Percentiles rank a stretch among this genome's conserved stretches.
Conservation (phyloP, 2,888 invertebrate genomes). For the Tiliacea citrago region DNA sequence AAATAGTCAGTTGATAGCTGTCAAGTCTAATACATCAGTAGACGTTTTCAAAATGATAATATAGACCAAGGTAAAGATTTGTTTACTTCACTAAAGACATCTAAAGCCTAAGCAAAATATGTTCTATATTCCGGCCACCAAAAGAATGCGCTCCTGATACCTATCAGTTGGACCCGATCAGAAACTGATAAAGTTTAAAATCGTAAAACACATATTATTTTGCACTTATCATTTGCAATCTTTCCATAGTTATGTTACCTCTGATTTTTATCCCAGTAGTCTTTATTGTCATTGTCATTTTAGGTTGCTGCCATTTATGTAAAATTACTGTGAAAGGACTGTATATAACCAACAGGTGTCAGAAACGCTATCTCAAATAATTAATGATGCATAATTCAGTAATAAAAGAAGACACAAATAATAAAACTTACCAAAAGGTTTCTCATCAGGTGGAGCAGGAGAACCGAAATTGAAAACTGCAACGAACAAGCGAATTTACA, state of each 20-base stretch:
- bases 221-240: background rate
- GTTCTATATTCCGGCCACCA: too few relatives aligned
- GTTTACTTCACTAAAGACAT: background rate
- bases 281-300: too few relatives aligned
- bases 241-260: background rate
- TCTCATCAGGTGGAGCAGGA: background rate
- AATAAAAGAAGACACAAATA: background rate
- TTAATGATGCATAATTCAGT: too few relatives aligned
- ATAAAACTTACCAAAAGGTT: slow-evolving; percentile 28
- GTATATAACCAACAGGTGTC: too few relatives aligned
- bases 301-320: too few relatives aligned
- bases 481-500: background rate
- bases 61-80: background rate
- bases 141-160: too few relatives aligned
- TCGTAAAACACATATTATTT: background rate
- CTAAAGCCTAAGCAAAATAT: background rate
- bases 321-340: too few relatives aligned
- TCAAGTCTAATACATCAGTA: too few relatives aligned
- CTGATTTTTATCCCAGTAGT: background rate
- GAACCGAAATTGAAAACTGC: slow-evolving; percentile 8
- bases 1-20: too few relatives aligned
- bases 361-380: too few relatives aligned
- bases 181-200: background rate
- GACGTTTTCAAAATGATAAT: background rate
- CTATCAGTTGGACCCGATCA: background rate